Percentiles rank a stretch among this genome's conserved stretches.
These are phyloP conservation scores for Nixonia krombeini DNA, from an alignment of 1,140 invertebrate species.

Conservation along the genomic window DNA sequence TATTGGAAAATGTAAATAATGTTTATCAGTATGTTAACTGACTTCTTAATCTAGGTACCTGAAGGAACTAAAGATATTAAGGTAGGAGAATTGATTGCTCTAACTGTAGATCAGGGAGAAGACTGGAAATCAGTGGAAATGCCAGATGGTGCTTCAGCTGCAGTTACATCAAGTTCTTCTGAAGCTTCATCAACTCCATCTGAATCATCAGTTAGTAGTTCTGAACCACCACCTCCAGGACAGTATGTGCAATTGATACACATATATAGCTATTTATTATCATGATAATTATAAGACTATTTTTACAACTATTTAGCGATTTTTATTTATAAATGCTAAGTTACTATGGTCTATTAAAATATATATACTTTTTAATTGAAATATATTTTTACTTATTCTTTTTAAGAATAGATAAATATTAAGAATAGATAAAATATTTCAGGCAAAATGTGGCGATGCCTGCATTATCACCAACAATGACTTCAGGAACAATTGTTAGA, in stretches of 20 bases:
- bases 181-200: slow-evolving; percentile 9
- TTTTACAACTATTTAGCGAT: not conserved
- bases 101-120: slow-evolving; percentile 79
- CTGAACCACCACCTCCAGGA: slow-evolving; percentile 51
- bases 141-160: slow-evolving; percentile 45
- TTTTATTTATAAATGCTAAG: not conserved
- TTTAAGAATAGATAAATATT: not conserved
- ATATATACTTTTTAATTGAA: not conserved
- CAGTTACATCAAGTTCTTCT: slow-evolving; percentile 20
- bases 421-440: slow-evolving; percentile 10
- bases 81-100: slow-evolving; percentile 77
- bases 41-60: slow-evolving; percentile 68
- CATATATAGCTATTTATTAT: not conserved
- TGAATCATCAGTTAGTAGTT: not conserved
- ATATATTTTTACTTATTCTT: not conserved
- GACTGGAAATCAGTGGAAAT: slow-evolving; percentile 74
- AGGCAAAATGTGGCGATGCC: slow-evolving; percentile 77
- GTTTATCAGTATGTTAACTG: no score
- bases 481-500: slow-evolving; percentile 93
- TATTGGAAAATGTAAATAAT: no score
- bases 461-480: slow-evolving; percentile 99
- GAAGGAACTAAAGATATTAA: slow-evolving; percentile 76
- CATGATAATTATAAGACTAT: not conserved
- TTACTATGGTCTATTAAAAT: no score
- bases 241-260: slow-evolving; percentile 50